Base-by-base conservation (phyloP, 2,113 vertebrate species). In the Pipra filicauda region DNA sequence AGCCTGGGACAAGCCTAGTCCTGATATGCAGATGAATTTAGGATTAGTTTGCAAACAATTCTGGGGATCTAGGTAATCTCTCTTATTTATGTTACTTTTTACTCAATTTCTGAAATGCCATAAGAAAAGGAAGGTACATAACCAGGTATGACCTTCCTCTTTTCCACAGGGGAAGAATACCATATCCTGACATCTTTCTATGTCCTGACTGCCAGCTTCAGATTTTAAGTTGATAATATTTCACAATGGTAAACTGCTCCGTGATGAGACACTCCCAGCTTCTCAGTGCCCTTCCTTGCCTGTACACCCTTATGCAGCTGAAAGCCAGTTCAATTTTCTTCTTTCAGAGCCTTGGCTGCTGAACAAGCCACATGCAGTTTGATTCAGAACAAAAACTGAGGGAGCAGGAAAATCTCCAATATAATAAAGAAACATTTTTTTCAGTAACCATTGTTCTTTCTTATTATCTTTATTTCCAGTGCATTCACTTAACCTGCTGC, bases 371-470 rank as follows among this genome's bases (percentile, higher is more conserved):
- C 58, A 59, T 39, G 59, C 65, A 81, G 58, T 35, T 55, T 80
- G 27, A 35, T 72, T 96, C 49, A 59, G 16, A 39, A 89, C 5
- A 30, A 69, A 94, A 93, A 74, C 15, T 66, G 44, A 91, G 43
- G 80, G n/a, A 72, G 69, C 13, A 51, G 16, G 5, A 91, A 88
- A 93, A 35, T 33, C 11, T 92, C 46, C 61, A 43, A 9, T 57
- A 64, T 27, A 73, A 73, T 83, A 84, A 65, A 43, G n/a, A 88
- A 94, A 86, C 12, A 6, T 22, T 51, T 81, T 93, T 95, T 93
- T 91, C n/a, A 49, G 26, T 80, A 94, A 54, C 46, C 82, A 31
- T 33, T 86, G 51, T 55, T 97, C 52, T 74, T 85, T 61, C 46
- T 81, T 90, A 86, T 81, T 78, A 64, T 17, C 43, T 44, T 43